Evolutionary conservation across 2,797 vertebrate genomes (phyloP), one percentile per base, ranked within the genome.

Genomic region (Anabas testudineus): DNA sequence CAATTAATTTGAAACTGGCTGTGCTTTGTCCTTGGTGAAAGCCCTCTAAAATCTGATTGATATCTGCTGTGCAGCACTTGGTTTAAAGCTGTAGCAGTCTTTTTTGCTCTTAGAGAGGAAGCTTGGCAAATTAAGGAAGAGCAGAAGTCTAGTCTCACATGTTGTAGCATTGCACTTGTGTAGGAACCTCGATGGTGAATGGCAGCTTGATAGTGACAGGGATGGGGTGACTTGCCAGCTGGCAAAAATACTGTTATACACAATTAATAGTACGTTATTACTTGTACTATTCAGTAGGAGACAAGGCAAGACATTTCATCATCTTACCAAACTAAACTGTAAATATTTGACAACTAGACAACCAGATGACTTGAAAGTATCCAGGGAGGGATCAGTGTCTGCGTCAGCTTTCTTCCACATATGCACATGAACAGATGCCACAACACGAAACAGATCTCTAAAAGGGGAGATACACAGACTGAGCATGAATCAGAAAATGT

Each of bases 11-110:
- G 66, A 83, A 80, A 65, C 67, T 73, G 83, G 68, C 71, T 19
- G 59, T 36, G 78, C 78, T 87, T 87, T 85, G 85, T 90, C 82
- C 76, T 83, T 85, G 72, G 72, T 67, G 66, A 79, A 79, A 83
- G 71, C 72, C 58, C 76, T 79, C 58, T 47, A 63, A 80, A 79
- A 75, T 77, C 75, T 76, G 78, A 82, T 83, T 69, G 78, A 60
- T 85, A 72, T 82, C 77, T 57, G 46, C 61, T 55, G 32, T 30
- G 45, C 62, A 55, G 41, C 66, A 2, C 52, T 66, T 2, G 12
- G 13, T 65, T 65, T 51, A 21, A 54, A 73, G 59, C 78, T 32
- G 60, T 42, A 59, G 80, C 46, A n/a, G 58, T 18, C 55, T 26
- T 42, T 0, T 12, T 41, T 2, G 26, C 32, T 68, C 37, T 1